Percentiles rank a stretch among this genome's conserved stretches.
These are phyloP conservation scores for Batillaria attramentaria DNA, from an alignment of 1,140 invertebrate species.

Conservation along the genomic window DNA sequence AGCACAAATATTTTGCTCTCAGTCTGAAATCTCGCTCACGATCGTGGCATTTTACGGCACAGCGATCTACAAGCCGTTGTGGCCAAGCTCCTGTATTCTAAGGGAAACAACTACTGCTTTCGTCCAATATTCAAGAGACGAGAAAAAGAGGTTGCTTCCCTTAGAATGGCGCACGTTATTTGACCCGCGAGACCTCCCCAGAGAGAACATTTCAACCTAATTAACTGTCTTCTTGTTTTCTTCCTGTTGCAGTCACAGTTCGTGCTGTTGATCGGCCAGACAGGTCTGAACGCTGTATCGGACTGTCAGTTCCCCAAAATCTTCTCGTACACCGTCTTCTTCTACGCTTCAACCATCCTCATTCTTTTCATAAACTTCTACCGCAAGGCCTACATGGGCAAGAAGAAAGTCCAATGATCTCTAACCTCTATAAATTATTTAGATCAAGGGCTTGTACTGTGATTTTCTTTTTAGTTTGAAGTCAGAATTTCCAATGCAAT, in stretches of 20 bases:
- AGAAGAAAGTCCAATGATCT: constrained; percentile 15
- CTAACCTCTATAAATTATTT: background rate
- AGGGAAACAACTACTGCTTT: too few relatives aligned
- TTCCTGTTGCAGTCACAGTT: constrained; percentile 82
- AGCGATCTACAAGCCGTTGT: too few relatives aligned
- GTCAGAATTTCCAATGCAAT: background rate
- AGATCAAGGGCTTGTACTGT: background rate
- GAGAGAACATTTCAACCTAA: too few relatives aligned
- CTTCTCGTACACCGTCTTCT: constrained; percentile 67
- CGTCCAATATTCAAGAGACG: too few relatives aligned
- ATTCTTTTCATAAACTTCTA: constrained; percentile 93
- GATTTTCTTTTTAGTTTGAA: background rate
- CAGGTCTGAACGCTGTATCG: constrained; percentile 83
- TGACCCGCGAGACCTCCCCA: too few relatives aligned
- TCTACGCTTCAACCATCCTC: constrained; percentile 93
- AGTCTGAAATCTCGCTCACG: too few relatives aligned
- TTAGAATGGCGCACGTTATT: too few relatives aligned
- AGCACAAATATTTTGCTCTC: too few relatives aligned
- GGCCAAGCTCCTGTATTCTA: too few relatives aligned
- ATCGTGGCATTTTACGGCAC: too few relatives aligned
- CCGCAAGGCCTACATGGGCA: constrained; percentile 55
- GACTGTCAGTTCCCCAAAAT: constrained; percentile 85
- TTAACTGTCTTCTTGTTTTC: background rate
- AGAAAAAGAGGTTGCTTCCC: too few relatives aligned
- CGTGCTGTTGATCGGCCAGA: constrained; percentile 84